Conservation (phyloP, 1,140 invertebrate genomes). For the Cryptotermes secundus region DNA sequence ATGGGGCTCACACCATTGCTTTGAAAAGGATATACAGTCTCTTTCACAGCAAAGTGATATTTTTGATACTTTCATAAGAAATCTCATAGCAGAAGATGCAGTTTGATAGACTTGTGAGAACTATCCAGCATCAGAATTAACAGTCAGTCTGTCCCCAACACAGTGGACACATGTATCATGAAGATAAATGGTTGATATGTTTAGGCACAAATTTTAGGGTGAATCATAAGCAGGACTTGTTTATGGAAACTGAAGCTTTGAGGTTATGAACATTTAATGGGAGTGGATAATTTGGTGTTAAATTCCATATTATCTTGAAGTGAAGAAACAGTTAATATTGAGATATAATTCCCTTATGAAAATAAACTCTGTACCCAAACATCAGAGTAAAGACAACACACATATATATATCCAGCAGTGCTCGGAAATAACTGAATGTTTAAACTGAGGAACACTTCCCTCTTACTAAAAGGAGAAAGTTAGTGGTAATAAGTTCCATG, state of each 20-base stretch:
- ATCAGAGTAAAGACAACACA: background rate
- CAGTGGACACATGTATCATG: background rate
- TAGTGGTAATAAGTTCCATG: background rate
- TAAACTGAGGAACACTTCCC: background rate
- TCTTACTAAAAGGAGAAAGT: background rate
- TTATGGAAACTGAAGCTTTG: background rate
- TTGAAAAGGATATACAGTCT: background rate
- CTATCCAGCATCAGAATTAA: background rate
- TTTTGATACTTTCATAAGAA: conserved; percentile 20
- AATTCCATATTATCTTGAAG: background rate
- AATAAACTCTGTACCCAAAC: background rate
- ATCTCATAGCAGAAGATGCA: background rate
- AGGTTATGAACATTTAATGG: background rate
- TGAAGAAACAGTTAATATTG: background rate
- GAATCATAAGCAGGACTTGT: background rate
- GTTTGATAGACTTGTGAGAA: background rate
- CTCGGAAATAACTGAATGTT: background rate
- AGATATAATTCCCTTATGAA: background rate
- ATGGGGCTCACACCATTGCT: conserved; percentile 9
- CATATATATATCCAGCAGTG: background rate
- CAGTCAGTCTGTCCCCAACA: background rate
- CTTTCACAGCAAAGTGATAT: conserved; percentile 16
- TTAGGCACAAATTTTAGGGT: background rate
- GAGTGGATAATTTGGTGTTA: background rate
- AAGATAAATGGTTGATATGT: background rate